Percentiles rank a stretch among this genome's conserved stretches.
Conservation (phyloP, 1,140 invertebrate genomes). For the Carcinoscorpius rotundicauda region DNA sequence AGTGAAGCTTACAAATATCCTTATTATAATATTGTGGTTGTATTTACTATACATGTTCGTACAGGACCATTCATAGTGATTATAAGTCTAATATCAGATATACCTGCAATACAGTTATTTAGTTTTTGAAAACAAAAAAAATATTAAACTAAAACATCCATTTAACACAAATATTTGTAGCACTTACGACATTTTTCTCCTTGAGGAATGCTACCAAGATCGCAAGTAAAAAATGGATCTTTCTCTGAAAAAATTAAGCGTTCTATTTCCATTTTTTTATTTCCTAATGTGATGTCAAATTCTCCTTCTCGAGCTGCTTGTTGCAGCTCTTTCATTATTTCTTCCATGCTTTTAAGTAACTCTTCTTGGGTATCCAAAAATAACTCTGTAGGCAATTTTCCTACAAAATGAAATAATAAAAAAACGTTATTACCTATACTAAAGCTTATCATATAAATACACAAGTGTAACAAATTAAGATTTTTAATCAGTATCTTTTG, state of each 20-base stretch:
- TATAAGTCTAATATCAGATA: too few species aligned
- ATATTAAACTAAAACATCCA: too few species aligned
- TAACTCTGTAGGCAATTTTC: slow-evolving; percentile 11
- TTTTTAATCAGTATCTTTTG: not conserved
- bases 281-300: slow-evolving; percentile 31
- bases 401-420: slow-evolving; percentile 1
- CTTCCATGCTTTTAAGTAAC: slow-evolving; percentile 26
- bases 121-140: too few species aligned
- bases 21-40: too few species aligned
- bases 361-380: slow-evolving; percentile 13
- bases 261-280: slow-evolving; percentile 26
- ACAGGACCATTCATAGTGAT: too few species aligned
- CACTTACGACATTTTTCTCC: slow-evolving; percentile 35
- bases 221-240: slow-evolving; percentile 31
- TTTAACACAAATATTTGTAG: not conserved
- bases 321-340: slow-evolving; percentile 27
- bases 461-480: not conserved
- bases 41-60: too few species aligned
- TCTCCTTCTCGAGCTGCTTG: slow-evolving; percentile 29
- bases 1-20: too few species aligned
- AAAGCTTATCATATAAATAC: not conserved
- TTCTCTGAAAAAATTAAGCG: slow-evolving; percentile 27
- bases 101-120: too few species aligned
- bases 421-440: not conserved
- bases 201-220: slow-evolving; percentile 31